A percentile compares a stretch with the other conserved stretches of the same genome.
phyloP scores from a whole-genome alignment of 2,888 invertebrate species.

The Erebia ligea region DNA sequence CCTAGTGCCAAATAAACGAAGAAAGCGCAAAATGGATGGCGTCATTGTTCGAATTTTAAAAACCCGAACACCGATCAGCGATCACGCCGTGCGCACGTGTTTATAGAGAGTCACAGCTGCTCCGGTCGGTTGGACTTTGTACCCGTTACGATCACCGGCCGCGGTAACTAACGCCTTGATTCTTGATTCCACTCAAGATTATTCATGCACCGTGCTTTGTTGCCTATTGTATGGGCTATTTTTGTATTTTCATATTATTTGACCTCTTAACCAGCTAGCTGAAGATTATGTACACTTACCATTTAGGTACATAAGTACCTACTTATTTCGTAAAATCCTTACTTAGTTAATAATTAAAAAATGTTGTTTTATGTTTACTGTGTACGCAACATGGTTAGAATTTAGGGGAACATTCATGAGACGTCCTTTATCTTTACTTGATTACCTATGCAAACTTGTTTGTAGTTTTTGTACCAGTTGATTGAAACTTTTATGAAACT shows the following conservation, averaged over 20 bases:
- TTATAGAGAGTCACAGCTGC: constrained; percentile 71
- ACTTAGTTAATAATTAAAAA: too few relatives aligned
- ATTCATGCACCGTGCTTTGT: constrained; percentile 34
- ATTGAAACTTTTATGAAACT: too few relatives aligned
- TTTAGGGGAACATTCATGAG: too few relatives aligned
- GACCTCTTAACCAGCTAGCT: constrained; percentile 2
- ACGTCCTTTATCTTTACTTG: too few relatives aligned
- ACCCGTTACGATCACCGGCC: constrained; percentile 72
- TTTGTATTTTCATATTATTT: constrained; percentile 11
- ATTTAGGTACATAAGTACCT: too few relatives aligned
- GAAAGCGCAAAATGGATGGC: constrained; percentile 17
- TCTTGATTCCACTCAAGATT: constrained; percentile 48
- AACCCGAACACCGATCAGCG: constrained; percentile 29
- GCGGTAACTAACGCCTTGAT: constrained; percentile 55
- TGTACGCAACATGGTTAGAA: too few relatives aligned
- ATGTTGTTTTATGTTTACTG: too few relatives aligned
- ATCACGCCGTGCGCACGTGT: constrained; percentile 72
- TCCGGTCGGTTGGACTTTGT: constrained; percentile 72
- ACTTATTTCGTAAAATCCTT: too few relatives aligned
- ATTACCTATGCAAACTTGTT: too few relatives aligned
- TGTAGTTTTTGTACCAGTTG: too few relatives aligned
- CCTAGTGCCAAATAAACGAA: constrained; percentile 5
- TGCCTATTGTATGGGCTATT: constrained; percentile 23
- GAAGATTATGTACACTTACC: neutral
- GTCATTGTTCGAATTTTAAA: constrained; percentile 42